Conservation (phyloP, 1,140 invertebrate genomes). For the Drosophila ananassae region DNA sequence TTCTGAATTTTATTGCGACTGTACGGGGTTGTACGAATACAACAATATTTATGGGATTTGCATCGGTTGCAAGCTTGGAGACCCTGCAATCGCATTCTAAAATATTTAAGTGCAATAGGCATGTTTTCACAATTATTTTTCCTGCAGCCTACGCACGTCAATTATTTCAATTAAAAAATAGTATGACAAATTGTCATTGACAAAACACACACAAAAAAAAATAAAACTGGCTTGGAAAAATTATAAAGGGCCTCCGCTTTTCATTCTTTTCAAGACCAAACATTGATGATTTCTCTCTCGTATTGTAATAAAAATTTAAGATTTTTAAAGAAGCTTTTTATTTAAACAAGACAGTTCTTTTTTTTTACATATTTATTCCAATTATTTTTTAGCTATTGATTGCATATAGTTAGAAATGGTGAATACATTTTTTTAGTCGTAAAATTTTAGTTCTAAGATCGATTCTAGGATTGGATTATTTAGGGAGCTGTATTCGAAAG, state of each 20-base stretch:
- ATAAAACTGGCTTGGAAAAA: too few relatives aligned
- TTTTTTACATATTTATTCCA: neutral
- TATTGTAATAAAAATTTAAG: too few relatives aligned
- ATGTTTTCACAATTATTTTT: neutral
- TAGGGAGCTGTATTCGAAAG: too few relatives aligned
- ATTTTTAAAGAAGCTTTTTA: too few relatives aligned
- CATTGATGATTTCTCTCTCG: too few relatives aligned
- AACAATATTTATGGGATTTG: neutral
- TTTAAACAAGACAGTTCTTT: too few relatives aligned
- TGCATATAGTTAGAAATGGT: neutral
- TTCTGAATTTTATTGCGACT: neutral
- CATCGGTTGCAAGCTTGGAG: neutral
- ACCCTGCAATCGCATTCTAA: neutral
- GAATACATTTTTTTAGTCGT: neutral
- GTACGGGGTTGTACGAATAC: neutral
- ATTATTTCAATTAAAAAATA: neutral
- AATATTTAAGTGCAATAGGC: constrained; percentile 8
- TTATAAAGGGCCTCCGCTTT: too few relatives aligned
- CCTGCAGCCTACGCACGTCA: neutral
- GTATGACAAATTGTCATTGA: too few relatives aligned
- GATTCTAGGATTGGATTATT: neutral
- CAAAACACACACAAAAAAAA: neutral
- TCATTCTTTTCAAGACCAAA: too few relatives aligned
- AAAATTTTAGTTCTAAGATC: neutral
- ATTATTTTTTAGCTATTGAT: neutral